Evolutionary conservation across 2,888 invertebrate species (phyloP).

Genomic region (Saturnia pavonia): DNA sequence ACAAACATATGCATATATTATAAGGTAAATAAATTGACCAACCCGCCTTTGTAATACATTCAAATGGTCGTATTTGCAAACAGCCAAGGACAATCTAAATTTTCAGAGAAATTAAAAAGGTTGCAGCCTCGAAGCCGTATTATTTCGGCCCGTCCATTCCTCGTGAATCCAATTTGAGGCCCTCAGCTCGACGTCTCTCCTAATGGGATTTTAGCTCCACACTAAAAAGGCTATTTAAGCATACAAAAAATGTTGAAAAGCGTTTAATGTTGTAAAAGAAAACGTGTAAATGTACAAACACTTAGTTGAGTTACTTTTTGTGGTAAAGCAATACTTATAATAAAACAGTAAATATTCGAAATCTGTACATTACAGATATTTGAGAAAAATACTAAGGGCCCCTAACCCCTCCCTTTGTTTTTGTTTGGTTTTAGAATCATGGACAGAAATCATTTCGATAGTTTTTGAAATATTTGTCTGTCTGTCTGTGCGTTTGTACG

Average conservation of each 20-base stretch:
- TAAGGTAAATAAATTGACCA: not conserved
- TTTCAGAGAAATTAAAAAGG: conserved; percentile 58
- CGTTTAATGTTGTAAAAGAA: not conserved
- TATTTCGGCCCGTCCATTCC: conserved; percentile 63
- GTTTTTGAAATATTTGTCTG: no score
- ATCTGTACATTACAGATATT: no score
- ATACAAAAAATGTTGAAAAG: conserved; percentile 33
- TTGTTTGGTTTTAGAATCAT: no score
- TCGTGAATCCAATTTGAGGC: conserved; percentile 69
- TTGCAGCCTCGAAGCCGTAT: conserved; percentile 54
- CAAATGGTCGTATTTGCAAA: conserved; percentile 5
- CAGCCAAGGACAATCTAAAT: conserved; percentile 13
- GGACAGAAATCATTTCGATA: no score
- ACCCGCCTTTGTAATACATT: not conserved
- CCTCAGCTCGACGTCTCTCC: conserved; percentile 55
- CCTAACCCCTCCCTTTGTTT: no score
- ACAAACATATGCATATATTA: not conserved
- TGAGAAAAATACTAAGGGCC: no score
- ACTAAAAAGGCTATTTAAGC: conserved; percentile 66
- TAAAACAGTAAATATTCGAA: no score
- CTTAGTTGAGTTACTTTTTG: no score
- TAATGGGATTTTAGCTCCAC: conserved; percentile 67
- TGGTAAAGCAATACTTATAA: no score
- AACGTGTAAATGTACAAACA: no score
- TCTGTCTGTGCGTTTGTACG: no score